Percentiles rank a stretch among this genome's conserved stretches.
Conservation (phyloP, 2,888 invertebrate genomes). For the Smittia sp. region DNA sequence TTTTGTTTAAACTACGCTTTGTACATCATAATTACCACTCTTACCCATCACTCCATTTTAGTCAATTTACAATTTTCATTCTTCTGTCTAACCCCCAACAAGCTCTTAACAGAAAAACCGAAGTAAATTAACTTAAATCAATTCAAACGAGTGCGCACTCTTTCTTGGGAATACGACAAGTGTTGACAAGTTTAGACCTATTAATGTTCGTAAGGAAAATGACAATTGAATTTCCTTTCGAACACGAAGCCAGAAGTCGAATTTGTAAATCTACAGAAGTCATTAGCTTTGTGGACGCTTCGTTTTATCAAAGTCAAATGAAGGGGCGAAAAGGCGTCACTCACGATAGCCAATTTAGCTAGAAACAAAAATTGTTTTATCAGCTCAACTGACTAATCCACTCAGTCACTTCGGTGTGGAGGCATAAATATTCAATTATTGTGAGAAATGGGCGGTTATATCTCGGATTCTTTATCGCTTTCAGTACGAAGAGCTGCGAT, state of each 20-base stretch:
- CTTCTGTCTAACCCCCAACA: not conserved
- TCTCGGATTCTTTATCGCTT: constrained; percentile 17
- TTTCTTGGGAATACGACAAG: constrained; percentile 34
- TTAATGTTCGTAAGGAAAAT: not conserved
- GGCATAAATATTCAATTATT: constrained; percentile 28
- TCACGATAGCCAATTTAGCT: constrained; percentile 21
- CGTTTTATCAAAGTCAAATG: not conserved
- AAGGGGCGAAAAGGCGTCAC: constrained; percentile 22
- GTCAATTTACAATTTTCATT: not conserved
- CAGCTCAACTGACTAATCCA: constrained; percentile 30
- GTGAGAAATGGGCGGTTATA: constrained; percentile 31
- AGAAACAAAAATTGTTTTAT: constrained; percentile 7
- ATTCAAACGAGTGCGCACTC: not conserved
- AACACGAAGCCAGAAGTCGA: not conserved
- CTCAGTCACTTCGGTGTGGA: not conserved
- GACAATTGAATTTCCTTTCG: constrained; percentile 14
- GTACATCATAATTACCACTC: not conserved
- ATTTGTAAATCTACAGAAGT: not conserved
- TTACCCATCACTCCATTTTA: not conserved
- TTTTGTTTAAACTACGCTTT: not conserved
- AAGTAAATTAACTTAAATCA: constrained; percentile 25
- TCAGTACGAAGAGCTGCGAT: not conserved
- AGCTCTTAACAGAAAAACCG: not conserved
- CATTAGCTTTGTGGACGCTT: not conserved
- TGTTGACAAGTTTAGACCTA: constrained; percentile 16